A percentile compares a stretch with the other conserved stretches of the same genome.
Conservation (phyloP, 2,888 invertebrate species). For the Caenorhabditis imperialis region DNA sequence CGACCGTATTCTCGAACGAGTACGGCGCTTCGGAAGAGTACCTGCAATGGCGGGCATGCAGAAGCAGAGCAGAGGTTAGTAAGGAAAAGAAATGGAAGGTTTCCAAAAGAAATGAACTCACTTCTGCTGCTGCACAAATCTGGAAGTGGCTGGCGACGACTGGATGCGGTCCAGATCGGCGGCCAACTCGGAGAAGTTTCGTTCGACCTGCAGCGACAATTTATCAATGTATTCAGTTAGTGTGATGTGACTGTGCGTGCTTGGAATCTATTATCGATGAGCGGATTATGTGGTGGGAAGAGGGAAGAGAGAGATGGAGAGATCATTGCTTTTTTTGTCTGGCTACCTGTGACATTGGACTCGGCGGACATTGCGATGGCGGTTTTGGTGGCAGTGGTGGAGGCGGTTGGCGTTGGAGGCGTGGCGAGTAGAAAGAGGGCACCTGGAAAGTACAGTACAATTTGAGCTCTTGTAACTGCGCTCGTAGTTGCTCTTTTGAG, state of each 20-base stretch:
- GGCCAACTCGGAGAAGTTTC: constrained; percentile 74
- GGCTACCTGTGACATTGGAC: constrained; percentile 68
- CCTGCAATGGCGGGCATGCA: constrained; percentile 43
- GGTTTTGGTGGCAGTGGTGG: constrained; percentile 64
- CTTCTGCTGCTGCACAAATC: constrained; percentile 34
- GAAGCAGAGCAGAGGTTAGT: constrained; percentile 21
- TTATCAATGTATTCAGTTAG: constrained; percentile 16
- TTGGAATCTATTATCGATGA: constrained; percentile 49
- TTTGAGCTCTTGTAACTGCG: too few species aligned
- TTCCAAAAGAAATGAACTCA: constrained; percentile 7
- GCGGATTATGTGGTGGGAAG: constrained; percentile 29
- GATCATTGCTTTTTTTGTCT: constrained; percentile 11
- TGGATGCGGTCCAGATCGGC: constrained; percentile 74
- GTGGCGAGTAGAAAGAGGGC: constrained; percentile 76
- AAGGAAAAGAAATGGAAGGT: constrained; percentile 8
- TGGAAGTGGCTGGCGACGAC: constrained; percentile 50
- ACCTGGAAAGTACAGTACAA: constrained; percentile 59
- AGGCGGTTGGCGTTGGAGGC: constrained; percentile 73
- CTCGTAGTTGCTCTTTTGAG: too few species aligned
- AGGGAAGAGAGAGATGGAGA: neutral
- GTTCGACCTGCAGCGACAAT: constrained; percentile 67
- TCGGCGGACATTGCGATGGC: constrained; percentile 51
- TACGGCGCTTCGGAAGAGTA: constrained; percentile 26
- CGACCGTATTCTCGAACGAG: constrained; percentile 48
- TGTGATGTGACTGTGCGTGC: constrained; percentile 27